A percentile compares a stretch with the other conserved stretches of the same genome.
Conservation (phyloP, 2,797 vertebrate genomes). For the Pseudomugil tenellus region DNA sequence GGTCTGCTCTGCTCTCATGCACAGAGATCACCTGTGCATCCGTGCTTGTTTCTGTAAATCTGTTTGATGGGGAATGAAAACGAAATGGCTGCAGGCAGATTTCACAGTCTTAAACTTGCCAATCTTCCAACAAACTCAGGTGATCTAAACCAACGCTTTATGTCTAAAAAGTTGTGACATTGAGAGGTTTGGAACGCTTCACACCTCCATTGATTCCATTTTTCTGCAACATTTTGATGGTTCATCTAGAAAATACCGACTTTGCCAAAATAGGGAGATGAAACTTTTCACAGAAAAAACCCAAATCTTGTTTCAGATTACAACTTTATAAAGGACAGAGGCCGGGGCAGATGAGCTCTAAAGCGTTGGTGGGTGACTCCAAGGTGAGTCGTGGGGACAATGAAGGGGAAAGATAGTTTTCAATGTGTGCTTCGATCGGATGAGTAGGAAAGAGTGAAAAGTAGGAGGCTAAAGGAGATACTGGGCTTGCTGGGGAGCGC, state of each 20-base stretch:
- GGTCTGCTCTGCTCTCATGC: constrained; percentile 24
- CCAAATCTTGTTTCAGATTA: neutral
- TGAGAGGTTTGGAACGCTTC: constrained; percentile 62
- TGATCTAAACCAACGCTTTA: constrained; percentile 50
- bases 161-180: constrained; percentile 56
- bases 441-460: neutral
- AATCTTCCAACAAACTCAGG: constrained; percentile 42
- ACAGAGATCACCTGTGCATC: constrained; percentile 31
- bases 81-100: constrained; percentile 45
- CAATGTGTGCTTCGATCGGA: neutral
- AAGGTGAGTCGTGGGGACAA: neutral
- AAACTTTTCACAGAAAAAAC: neutral
- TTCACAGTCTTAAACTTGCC: constrained; percentile 33
- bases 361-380: neutral
- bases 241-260: neutral
- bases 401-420: neutral
- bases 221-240: constrained; percentile 38
- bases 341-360: neutral
- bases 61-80: constrained; percentile 38
- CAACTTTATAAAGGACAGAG: neutral
- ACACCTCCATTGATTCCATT: constrained; percentile 49
- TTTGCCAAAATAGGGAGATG: neutral
- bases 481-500: neutral
- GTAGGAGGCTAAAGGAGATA: neutral
- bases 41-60: constrained; percentile 3